Evolutionary conservation across 30 jellyfish, hydroid and myxozoan species (phyloP).

Genomic region (Cassiopea andromeda): DNA sequence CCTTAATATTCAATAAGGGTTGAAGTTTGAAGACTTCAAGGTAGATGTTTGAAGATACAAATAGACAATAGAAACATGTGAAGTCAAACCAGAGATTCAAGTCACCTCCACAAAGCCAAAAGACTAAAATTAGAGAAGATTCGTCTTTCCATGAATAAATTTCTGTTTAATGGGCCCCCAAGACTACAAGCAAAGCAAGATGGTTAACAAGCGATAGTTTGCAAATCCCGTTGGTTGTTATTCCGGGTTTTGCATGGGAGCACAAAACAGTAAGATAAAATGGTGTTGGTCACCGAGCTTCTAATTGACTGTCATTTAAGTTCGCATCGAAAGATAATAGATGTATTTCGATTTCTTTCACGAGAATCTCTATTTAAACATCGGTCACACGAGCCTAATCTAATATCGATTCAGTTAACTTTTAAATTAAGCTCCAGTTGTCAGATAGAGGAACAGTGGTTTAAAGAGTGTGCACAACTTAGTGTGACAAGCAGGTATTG

Average conservation of each 20-base stretch:
- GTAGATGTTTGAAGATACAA: too few species aligned
- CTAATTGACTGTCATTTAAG: constrained; percentile 33
- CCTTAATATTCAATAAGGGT: too few species aligned
- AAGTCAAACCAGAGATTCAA: too few species aligned
- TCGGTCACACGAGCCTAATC: neutral
- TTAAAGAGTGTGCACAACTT: neutral
- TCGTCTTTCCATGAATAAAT: too few species aligned
- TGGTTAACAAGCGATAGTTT: neutral
- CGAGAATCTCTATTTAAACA: constrained; percentile 5
- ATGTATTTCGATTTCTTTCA: constrained; percentile 3
- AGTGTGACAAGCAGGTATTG: neutral
- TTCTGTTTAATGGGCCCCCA: too few species aligned
- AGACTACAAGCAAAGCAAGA: too few species aligned
- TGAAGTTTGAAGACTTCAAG: too few species aligned
- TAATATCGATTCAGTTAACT: neutral
- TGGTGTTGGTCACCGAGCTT: constrained; percentile 18
- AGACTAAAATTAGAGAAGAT: too few species aligned
- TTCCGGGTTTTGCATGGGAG: neutral
- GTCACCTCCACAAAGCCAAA: too few species aligned
- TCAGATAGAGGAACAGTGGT: too few species aligned
- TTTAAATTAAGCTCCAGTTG: neutral
- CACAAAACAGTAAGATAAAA: neutral
- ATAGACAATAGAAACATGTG: too few species aligned
- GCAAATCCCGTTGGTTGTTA: neutral
- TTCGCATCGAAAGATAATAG: constrained; percentile 54